Base-by-base conservation (phyloP, 2,113 vertebrate genomes). In the Halichoerus grypus region DNA sequence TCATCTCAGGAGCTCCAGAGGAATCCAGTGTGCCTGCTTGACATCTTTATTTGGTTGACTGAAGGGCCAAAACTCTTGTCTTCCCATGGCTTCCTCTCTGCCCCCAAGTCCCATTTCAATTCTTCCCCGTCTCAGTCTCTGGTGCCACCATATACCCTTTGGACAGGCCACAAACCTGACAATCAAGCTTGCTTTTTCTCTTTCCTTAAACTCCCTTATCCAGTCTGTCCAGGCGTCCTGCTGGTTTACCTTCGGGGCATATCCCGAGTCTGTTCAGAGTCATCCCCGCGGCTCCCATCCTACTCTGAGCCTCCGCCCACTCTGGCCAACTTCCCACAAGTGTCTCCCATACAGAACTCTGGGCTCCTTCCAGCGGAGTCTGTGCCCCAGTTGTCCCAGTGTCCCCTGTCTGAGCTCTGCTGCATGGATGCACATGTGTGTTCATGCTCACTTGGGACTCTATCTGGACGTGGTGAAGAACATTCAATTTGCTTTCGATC, bases 251-350 rank as follows among this genome's bases (percentile, higher is more conserved):
- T 79, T 87, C 21, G 8, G 15, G 39, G 24, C 6, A 1, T 2
- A 2, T 7, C 11, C 1, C 0, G 0, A 2, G 21, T 28, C 1
- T 63, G 6, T 51, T n/a, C 28, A 1, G 1, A 21, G 51, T 19
- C 14, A 28, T 9, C 13, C 4, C 13, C 3, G 2, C 1, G 1
- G 8, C 46, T 42, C 10, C 2, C 2, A 15, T 18, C 46, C 55
- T 7, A 4, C 16, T 31, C 39, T 4, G 13, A 53, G 24, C 15
- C 39, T 15, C 51, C 9, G 1, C 19, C 36, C 33, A 46, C 36
- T 72, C 39, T 39, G 11, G 4, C 0, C 14, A 18, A 2, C 71
- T 51, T 51, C 36, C n/a, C 26, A 7, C 6, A 4, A 3, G 46
- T 15, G 22, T 80, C 53, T 53, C 19, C n/a, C 19, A 4, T 6